These are phyloP conservation scores for Holothuria glaberrima DNA, from an alignment of 35 echinoderm and acorn worm genomes.

Conservation along the genomic window DNA sequence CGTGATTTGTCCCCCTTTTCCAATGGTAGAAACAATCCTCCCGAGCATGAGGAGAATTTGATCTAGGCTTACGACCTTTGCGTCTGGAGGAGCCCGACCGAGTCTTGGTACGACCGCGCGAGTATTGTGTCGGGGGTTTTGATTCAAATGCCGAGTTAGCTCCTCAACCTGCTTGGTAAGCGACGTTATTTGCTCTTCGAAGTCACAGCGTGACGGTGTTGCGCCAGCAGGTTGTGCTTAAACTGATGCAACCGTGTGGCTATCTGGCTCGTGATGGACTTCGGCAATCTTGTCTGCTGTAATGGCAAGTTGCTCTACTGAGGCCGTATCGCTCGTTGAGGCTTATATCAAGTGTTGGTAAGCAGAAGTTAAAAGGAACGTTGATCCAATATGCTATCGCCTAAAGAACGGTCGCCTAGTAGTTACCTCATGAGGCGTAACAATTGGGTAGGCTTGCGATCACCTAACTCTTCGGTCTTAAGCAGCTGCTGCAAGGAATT, in stretches of 20 bases:
- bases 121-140: background rate
- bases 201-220: background rate
- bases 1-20: background rate
- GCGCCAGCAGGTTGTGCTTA: background rate
- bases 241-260: background rate
- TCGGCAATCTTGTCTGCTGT: background rate
- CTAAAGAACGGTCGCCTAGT: background rate
- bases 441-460: background rate
- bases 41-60: background rate
- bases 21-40: background rate
- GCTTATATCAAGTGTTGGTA: background rate
- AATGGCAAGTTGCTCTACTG: background rate
- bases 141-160: background rate
- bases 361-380: background rate
- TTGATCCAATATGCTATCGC: background rate
- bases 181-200: background rate
- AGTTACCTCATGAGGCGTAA: background rate
- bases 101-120: background rate
- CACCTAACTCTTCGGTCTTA: background rate
- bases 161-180: constrained; percentile 11
- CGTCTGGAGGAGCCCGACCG: background rate
- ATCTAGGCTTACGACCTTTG: background rate
- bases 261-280: background rate
- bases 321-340: background rate
- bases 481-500: background rate